A percentile compares a stretch with the other conserved stretches of the same genome.
Conservation (phyloP, 2,888 invertebrate species). For the Craniophora ligustri region DNA sequence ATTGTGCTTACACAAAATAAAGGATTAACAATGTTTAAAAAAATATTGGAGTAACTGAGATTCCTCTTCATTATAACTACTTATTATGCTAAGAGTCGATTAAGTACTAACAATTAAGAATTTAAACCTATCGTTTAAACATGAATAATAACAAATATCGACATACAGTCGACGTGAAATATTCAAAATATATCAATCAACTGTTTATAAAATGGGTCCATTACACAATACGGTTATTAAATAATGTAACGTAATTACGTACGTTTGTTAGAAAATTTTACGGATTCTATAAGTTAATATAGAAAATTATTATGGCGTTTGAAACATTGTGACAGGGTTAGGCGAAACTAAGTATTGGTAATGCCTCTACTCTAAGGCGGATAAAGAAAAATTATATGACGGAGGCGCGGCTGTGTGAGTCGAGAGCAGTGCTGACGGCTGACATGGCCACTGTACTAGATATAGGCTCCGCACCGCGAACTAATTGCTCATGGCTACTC, state of each 20-base stretch:
- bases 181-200: constrained; percentile 11
- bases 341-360: constrained; percentile 28
- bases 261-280: constrained; percentile 15
- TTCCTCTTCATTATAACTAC: constrained; percentile 61
- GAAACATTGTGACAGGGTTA: constrained; percentile 46
- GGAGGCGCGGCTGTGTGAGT: constrained; percentile 74
- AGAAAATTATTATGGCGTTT: constrained; percentile 18
- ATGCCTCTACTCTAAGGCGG: constrained; percentile 25
- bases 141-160: constrained; percentile 37
- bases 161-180: constrained; percentile 12
- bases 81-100: constrained; percentile 50
- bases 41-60: constrained; percentile 73
- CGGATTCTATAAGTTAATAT: not conserved
- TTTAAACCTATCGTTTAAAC: constrained; percentile 29
- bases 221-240: constrained; percentile 19
- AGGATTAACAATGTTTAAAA: constrained; percentile 61
- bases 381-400: constrained; percentile 69
- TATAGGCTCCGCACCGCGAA: constrained; percentile 90
- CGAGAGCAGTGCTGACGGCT: constrained; percentile 68
- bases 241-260: constrained; percentile 14
- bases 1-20: constrained; percentile 69
- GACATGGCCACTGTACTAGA: constrained; percentile 85
- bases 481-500: constrained; percentile 89
- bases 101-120: constrained; percentile 44
- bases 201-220: constrained; percentile 13